Conservation (phyloP, 2,113 vertebrate genomes). For the Glaucomys volans region DNA sequence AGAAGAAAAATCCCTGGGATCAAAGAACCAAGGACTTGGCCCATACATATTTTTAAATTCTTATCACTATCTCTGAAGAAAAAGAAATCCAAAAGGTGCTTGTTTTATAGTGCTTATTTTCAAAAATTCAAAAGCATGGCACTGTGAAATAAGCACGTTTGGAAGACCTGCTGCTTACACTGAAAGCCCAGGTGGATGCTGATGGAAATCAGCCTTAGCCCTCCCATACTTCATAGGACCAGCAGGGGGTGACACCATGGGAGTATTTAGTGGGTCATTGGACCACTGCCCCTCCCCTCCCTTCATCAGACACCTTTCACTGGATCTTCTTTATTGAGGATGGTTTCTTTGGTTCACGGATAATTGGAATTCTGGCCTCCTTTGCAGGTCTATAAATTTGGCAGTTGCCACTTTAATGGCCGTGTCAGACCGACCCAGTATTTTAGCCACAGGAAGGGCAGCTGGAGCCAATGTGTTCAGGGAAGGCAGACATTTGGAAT, state of each 20-base stretch:
- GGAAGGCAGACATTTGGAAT: background rate
- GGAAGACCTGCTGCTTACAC: background rate
- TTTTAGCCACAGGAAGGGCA: conserved; percentile 51
- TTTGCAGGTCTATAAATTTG: conserved; percentile 74
- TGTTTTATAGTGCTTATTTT: background rate
- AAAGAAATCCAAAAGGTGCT: background rate
- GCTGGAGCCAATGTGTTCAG: background rate
- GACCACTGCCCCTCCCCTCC: background rate
- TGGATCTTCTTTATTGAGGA: conserved; percentile 64
- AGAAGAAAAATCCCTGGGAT: background rate
- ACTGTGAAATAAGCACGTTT: background rate
- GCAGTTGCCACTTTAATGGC: conserved; percentile 10
- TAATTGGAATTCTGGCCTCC: conserved; percentile 74
- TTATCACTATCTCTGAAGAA: background rate
- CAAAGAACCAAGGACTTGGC: background rate
- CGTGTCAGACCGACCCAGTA: conserved; percentile 38
- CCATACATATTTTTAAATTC: background rate
- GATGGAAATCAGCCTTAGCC: background rate
- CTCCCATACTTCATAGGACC: background rate
- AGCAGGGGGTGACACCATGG: background rate
- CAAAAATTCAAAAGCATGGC: background rate
- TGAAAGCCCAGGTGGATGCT: background rate
- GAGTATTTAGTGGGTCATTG: background rate
- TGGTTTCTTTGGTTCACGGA: conserved; percentile 69
- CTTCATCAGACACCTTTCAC: conserved; percentile 10